Evolutionary conservation across 2,113 vertebrate genomes (phyloP).

Genomic region (Motacilla alba): DNA sequence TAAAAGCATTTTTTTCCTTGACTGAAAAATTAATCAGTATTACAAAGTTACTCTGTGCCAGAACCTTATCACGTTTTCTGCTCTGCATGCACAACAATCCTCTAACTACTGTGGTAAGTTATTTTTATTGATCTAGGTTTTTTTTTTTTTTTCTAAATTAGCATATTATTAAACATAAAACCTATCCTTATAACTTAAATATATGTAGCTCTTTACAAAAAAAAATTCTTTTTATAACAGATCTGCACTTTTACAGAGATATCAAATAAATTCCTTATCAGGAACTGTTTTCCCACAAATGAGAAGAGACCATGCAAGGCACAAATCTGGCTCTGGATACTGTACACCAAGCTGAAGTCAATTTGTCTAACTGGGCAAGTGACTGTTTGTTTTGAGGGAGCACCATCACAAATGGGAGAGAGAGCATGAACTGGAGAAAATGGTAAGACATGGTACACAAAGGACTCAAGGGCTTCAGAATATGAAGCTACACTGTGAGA

Average conservation of each 20-base stretch:
- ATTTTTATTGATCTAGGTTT: neutral
- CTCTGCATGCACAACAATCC: neutral
- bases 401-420: neutral
- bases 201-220: neutral
- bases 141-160: neutral
- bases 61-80: neutral
- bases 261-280: neutral
- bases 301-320: neutral
- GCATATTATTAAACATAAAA: neutral
- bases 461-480: neutral
- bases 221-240: neutral
- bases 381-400: neutral
- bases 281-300: neutral
- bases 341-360: neutral
- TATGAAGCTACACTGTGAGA: neutral
- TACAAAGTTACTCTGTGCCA: neutral
- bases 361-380: neutral
- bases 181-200: neutral
- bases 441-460: neutral
- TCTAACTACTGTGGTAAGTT: neutral
- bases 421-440: neutral
- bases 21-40: neutral
- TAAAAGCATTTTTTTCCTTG: neutral
- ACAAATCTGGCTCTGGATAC: neutral
- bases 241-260: neutral